These are phyloP conservation scores for Isichthys henryi DNA, from an alignment of 2,113 vertebrate genomes.

Conservation along the genomic window DNA sequence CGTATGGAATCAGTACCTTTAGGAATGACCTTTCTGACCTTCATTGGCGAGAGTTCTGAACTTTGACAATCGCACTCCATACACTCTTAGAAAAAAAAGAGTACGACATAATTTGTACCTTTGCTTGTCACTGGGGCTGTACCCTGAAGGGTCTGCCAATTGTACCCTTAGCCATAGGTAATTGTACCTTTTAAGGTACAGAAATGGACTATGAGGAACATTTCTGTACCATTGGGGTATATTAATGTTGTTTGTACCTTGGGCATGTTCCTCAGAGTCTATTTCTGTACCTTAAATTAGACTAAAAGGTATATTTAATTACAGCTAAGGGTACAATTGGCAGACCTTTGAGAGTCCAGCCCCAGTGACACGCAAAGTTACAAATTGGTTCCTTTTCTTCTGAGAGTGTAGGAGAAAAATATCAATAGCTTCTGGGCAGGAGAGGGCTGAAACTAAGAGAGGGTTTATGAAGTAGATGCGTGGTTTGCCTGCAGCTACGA, in stretches of 20 bases:
- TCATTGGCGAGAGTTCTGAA: background rate
- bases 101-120: too few species aligned
- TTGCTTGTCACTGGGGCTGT: too few species aligned
- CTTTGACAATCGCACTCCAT: background rate
- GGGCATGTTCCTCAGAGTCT: too few species aligned
- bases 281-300: too few species aligned
- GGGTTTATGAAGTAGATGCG: background rate
- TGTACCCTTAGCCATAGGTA: too few species aligned
- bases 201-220: background rate
- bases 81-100: too few species aligned
- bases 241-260: too few species aligned
- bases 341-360: background rate
- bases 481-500: background rate
- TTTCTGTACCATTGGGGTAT: too few species aligned
- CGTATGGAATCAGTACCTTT: background rate
- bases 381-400: background rate
- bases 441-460: background rate
- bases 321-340: background rate
- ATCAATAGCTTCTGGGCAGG: background rate
- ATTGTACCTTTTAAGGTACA: too few species aligned
- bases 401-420: background rate
- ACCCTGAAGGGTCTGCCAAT: too few species aligned
- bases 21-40: background rate
- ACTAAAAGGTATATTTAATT: background rate
- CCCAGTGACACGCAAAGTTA: background rate